These are phyloP conservation scores for Poecilia latipinna DNA, from an alignment of 2,113 vertebrate genomes.

Conservation along the genomic window DNA sequence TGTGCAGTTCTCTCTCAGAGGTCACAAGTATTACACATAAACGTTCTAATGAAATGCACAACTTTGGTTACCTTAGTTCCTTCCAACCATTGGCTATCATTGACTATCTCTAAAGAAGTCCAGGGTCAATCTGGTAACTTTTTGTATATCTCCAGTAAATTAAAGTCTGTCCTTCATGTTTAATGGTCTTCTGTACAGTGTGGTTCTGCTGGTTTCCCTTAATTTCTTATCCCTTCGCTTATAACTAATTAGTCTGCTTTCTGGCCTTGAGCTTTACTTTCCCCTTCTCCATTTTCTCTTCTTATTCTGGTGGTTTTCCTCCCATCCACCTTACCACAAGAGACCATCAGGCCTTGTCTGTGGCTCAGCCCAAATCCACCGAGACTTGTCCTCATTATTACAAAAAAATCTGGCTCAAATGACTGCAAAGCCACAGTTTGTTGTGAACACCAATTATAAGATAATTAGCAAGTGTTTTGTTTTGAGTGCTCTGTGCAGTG, in stretches of 20 bases:
- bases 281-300: background rate
- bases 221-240: background rate
- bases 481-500: background rate
- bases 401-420: constrained; percentile 22
- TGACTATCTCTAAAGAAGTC: background rate
- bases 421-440: constrained; percentile 3
- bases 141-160: background rate
- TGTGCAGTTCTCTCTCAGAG: no score
- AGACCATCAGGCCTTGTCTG: constrained; percentile 18
- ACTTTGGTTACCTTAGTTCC: background rate
- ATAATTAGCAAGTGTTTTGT: background rate
- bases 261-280: constrained; percentile 24
- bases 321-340: constrained; percentile 7
- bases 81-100: background rate
- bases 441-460: constrained; percentile 16
- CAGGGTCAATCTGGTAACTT: background rate
- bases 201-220: background rate
- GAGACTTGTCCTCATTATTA: constrained; percentile 12
- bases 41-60: background rate
- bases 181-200: background rate
- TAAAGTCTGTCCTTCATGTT: background rate
- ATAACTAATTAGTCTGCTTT: constrained; percentile 10
- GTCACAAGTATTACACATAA: no score
- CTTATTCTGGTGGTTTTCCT: background rate
- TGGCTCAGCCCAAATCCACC: constrained; percentile 17